Percentiles rank a stretch among this genome's conserved stretches.
phyloP scores from a whole-genome alignment of 1,140 invertebrate genomes.

The Pogonomyrmex californicus region DNA sequence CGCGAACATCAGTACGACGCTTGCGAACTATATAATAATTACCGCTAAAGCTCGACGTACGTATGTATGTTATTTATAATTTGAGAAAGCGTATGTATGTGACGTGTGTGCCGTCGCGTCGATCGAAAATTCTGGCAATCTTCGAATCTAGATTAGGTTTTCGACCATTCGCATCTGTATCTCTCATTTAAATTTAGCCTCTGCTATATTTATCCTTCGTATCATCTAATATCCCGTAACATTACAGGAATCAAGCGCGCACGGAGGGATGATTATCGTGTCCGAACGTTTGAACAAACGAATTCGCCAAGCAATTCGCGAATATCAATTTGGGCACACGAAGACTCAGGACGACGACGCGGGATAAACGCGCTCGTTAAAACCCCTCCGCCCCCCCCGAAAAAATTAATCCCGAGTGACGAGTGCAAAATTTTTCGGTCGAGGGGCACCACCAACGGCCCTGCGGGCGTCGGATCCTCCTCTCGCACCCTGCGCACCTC shows the following conservation, averaged over 20 bases:
- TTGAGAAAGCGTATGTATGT: slow-evolving; percentile 18
- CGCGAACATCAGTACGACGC: neutral
- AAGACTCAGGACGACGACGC: neutral
- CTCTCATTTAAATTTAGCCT: slow-evolving; percentile 15
- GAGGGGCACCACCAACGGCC: slow-evolving; percentile 76
- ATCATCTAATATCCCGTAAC: too few species aligned
- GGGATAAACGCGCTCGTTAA: slow-evolving; percentile 34
- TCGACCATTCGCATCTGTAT: neutral
- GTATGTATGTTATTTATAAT: neutral
- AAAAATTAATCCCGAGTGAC: slow-evolving; percentile 40
- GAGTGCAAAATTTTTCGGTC: slow-evolving; percentile 53
- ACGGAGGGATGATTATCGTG: neutral
- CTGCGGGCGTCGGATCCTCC: slow-evolving; percentile 78
- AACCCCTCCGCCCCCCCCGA: slow-evolving; percentile 17
- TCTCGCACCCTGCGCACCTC: slow-evolving; percentile 26
- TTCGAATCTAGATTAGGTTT: neutral
- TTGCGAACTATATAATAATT: slow-evolving; percentile 1
- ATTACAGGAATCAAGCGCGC: neutral
- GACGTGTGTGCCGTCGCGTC: neutral
- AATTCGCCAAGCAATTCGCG: slow-evolving; percentile 3
- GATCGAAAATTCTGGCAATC: neutral
- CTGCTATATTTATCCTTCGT: neutral
- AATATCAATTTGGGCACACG: neutral
- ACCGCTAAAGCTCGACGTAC: neutral
- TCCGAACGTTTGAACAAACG: neutral